A percentile compares a stretch with the other conserved stretches of the same genome.
Conservation (phyloP, 2,113 vertebrate species). For the Forbesichthys papilliferus region DNA sequence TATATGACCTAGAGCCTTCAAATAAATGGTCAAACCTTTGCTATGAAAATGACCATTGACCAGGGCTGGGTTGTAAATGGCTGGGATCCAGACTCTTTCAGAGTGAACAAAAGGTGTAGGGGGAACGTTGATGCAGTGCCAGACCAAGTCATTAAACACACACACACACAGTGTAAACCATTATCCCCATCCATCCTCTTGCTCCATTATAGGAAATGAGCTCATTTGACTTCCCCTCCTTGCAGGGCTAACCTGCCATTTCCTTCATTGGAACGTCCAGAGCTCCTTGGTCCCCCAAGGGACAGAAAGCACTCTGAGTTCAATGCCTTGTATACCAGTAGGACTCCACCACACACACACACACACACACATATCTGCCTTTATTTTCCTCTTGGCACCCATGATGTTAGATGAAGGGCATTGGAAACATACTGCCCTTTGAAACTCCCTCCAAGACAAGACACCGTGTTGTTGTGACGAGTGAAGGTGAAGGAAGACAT, state of each 20-base stretch:
- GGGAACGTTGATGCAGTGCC: constrained; percentile 27
- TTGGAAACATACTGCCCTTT: background rate
- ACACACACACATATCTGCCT: background rate
- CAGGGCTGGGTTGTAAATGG: too few species aligned
- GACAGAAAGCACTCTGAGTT: constrained; percentile 3
- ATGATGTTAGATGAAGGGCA: background rate
- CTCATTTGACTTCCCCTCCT: constrained; percentile 53
- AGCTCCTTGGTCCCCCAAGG: constrained; percentile 4
- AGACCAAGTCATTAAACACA: constrained; percentile 49
- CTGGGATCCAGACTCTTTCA: too few species aligned
- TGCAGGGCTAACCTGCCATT: constrained; percentile 47
- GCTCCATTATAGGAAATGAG: constrained; percentile 62
- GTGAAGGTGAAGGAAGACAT: background rate
- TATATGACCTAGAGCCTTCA: too few species aligned
- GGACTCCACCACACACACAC: background rate
- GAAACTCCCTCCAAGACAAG: background rate
- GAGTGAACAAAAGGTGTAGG: background rate
- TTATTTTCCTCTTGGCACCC: background rate
- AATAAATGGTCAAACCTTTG: too few species aligned
- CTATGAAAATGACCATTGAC: too few species aligned
- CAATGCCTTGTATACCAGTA: constrained; percentile 3
- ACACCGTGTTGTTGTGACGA: background rate
- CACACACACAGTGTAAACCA: constrained; percentile 31
- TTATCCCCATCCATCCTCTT: constrained; percentile 31
- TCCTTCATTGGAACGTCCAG: constrained; percentile 29